A percentile compares a stretch with the other conserved stretches of the same genome.
These are phyloP conservation scores for Ictalurus furcatus DNA, from an alignment of 2,113 vertebrate genomes.

Conservation along the genomic window DNA sequence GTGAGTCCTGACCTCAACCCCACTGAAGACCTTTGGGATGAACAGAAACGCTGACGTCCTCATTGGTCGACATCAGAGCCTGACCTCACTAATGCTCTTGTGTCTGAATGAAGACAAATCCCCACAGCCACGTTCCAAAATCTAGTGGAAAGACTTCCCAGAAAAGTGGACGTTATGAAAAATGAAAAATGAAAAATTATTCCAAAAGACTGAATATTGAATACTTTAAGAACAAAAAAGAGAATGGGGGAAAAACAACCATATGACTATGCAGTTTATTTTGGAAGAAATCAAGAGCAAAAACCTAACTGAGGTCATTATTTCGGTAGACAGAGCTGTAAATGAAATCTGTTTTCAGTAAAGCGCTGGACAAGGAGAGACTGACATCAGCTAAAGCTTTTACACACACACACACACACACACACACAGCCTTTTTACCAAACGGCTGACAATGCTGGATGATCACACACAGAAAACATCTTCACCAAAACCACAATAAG, in stretches of 20 bases:
- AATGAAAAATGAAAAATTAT: too few relatives aligned
- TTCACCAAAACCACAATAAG: conserved; percentile 23
- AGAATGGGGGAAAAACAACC: background rate
- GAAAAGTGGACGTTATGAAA: too few relatives aligned
- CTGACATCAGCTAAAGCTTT: conserved; percentile 14
- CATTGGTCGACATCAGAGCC: background rate
- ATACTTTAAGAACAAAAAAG: background rate
- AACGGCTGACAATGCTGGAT: background rate
- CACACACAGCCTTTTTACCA: background rate
- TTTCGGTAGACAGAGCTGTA: conserved; percentile 18
- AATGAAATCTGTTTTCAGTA: conserved; percentile 25
- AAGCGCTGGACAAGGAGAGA: conserved; percentile 7
- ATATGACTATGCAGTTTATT: background rate
- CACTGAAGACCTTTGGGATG: background rate
- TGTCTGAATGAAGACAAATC: too few relatives aligned
- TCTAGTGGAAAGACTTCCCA: too few relatives aligned
- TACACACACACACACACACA: background rate
- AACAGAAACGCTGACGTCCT: background rate
- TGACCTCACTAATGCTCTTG: too few relatives aligned
- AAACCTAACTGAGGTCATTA: conserved; percentile 5
- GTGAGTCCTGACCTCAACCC: background rate
- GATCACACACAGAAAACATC: conserved; percentile 14
- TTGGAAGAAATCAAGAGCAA: background rate
- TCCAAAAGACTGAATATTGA: background rate
- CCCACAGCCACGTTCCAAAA: too few relatives aligned